Evolutionary conservation across 2,888 invertebrate genomes (phyloP).

Genomic region (Watsonalla binaria): DNA sequence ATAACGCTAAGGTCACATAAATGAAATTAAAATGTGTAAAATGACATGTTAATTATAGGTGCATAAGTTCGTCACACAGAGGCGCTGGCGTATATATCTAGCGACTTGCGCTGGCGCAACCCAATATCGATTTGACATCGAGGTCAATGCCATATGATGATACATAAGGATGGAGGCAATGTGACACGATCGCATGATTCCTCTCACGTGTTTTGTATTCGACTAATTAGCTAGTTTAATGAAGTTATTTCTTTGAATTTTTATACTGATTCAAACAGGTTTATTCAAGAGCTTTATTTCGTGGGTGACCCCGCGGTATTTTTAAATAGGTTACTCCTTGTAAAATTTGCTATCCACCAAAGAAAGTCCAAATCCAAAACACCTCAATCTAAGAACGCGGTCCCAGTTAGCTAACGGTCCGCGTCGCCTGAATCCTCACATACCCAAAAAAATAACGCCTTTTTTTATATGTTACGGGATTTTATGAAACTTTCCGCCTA

Average conservation of each 20-base stretch:
- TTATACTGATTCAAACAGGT: too few relatives aligned
- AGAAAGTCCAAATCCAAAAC: too few relatives aligned
- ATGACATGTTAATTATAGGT: conserved; percentile 34
- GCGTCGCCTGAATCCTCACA: too few relatives aligned
- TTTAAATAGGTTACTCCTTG: too few relatives aligned
- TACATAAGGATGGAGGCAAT: not conserved
- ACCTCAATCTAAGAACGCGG: too few relatives aligned
- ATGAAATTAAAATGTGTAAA: conserved; percentile 32
- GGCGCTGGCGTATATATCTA: not conserved
- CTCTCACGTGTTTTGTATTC: not conserved
- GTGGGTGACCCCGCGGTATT: too few relatives aligned
- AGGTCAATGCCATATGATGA: conserved; percentile 57
- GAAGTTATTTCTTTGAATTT: not conserved
- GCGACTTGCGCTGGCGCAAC: conserved; percentile 44
- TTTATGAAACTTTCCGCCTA: too few relatives aligned
- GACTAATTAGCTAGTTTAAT: not conserved
- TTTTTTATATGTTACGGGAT: too few relatives aligned
- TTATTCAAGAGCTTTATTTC: too few relatives aligned
- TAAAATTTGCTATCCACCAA: too few relatives aligned
- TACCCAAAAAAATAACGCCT: too few relatives aligned
- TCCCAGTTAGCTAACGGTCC: too few relatives aligned
- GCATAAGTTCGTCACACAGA: conserved; percentile 39
- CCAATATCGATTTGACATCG: conserved; percentile 58
- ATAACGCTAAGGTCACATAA: conserved; percentile 38
- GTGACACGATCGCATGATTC: not conserved